Evolutionary conservation across 2,797 vertebrate species (phyloP), one percentile per base, ranked within the genome.

Genomic region (Sardinella longiceps): DNA sequence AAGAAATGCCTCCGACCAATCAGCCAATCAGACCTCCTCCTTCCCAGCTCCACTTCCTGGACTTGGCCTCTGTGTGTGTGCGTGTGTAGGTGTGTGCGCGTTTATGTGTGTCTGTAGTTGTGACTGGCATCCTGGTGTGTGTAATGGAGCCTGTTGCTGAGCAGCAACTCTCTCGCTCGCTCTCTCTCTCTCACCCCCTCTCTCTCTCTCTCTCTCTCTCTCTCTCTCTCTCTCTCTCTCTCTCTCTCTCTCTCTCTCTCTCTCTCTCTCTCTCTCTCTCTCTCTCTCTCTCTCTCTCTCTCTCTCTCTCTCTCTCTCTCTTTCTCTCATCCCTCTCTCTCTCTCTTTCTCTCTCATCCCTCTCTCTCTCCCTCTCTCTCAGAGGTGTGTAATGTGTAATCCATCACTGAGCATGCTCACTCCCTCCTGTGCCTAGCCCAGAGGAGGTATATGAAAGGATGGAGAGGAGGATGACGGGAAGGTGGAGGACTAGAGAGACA

Each of bases 1-100:
- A 70, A 70, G 10, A 70, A 84, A 60, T 30, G 80, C 30, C 14
- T 74, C 14, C 66, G 37, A 85, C 84, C 80, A 84, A 81, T 84
- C 84, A 63, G 39, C 58, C 80, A 74, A 39, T 82, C 66, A 80
- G 28, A 77, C 39, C 39, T 30, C 81, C 60, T 39, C 81, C 74
- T 56, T n/a, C 45, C 25, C 70, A n/a, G 15, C 66, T 25, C 20
- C 46, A 50, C 30, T 56, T 58, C 80, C 74, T 60, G 28, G 81
- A 63, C 83, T 48, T 84, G 82, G n/a, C 60, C 85, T 87, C 3
- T 18, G 74, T 43, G 12, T 45, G 43, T 81, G 37, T n/a, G 33
- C 60, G 37, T 45, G n/a, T 48, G 82, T 30, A 15, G 46, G 39
- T 66, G 60, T 66, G 60, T 48, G 37, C 46, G 74, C 23, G 14